Evolutionary conservation across 2,888 invertebrate species (phyloP).

Genomic region (Creontiades dilutus): DNA sequence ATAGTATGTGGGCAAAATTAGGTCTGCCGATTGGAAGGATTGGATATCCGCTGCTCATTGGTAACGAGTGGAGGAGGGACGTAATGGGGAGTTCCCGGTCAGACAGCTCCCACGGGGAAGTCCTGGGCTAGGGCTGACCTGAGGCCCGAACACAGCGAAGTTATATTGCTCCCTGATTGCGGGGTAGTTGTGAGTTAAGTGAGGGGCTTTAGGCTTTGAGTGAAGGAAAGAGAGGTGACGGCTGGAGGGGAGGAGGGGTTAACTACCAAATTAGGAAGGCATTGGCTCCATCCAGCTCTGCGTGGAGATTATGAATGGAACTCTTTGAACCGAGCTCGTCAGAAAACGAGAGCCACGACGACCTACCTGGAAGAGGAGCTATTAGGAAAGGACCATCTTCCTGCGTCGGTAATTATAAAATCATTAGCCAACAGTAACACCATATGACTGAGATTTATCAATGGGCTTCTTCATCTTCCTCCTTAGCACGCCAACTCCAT

Average conservation of each 20-base stretch:
- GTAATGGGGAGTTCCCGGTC: conserved; percentile 16
- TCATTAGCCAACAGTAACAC: conserved; percentile 47
- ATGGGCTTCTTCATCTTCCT: conserved; percentile 30
- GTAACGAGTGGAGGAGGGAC: background rate
- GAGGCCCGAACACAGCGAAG: conserved; percentile 10
- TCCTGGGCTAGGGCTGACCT: background rate
- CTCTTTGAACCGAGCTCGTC: conserved; percentile 21
- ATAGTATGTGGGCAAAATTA: background rate
- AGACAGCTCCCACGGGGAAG: background rate
- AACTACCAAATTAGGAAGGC: conserved; percentile 64
- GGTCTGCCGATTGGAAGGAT: background rate
- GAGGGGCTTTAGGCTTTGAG: conserved; percentile 32
- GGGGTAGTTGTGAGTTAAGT: conserved; percentile 56
- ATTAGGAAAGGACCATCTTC: conserved; percentile 47
- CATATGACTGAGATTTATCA: conserved; percentile 38
- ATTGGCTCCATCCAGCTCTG: conserved; percentile 49
- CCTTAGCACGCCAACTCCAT: background rate
- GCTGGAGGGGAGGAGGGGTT: conserved; percentile 30
- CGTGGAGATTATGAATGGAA: conserved; percentile 59
- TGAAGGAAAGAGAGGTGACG: conserved; percentile 3
- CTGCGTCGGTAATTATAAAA: conserved; percentile 47
- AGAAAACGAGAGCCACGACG: conserved; percentile 22
- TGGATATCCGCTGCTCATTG: background rate
- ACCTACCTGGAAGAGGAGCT: conserved; percentile 61
- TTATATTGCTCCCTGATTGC: conserved; percentile 62